These are phyloP conservation scores for Crotalus tigris DNA, from an alignment of 2,113 vertebrate species.

Conservation along the genomic window DNA sequence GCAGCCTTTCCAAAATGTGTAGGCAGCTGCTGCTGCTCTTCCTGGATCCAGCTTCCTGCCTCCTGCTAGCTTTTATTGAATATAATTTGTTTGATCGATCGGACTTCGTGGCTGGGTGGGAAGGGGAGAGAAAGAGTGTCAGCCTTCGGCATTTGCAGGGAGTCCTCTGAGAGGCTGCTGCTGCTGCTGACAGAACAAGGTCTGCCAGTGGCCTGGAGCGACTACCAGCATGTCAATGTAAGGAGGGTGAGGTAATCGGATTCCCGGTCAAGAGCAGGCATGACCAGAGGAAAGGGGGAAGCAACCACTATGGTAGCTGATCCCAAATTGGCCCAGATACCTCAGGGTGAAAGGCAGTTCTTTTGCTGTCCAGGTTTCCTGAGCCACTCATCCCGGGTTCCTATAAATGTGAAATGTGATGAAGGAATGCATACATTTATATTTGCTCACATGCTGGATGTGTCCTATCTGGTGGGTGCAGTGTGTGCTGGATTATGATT, in stretches of 20 bases:
- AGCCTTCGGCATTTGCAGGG: neutral
- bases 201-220: neutral
- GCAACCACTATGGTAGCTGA: neutral
- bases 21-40: neutral
- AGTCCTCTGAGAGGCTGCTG: neutral
- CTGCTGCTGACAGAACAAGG: neutral
- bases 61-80: neutral
- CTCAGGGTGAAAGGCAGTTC: neutral
- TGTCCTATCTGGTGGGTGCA: neutral
- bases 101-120: neutral
- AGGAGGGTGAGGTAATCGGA: neutral
- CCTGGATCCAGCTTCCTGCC: neutral
- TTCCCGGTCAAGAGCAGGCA: neutral
- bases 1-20: neutral
- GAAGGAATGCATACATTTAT: neutral
- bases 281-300: neutral
- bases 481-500: neutral
- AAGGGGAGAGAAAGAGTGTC: neutral
- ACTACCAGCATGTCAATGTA: neutral
- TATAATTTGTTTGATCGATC: conserved; percentile 26
- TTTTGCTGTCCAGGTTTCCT: neutral
- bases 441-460: neutral
- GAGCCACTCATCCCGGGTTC: neutral
- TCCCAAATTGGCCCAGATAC: neutral
- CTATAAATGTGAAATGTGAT: neutral